Base-by-base conservation (phyloP, 64 coral and sea anemone species). In the Cladopsammia gracilis region DNA sequence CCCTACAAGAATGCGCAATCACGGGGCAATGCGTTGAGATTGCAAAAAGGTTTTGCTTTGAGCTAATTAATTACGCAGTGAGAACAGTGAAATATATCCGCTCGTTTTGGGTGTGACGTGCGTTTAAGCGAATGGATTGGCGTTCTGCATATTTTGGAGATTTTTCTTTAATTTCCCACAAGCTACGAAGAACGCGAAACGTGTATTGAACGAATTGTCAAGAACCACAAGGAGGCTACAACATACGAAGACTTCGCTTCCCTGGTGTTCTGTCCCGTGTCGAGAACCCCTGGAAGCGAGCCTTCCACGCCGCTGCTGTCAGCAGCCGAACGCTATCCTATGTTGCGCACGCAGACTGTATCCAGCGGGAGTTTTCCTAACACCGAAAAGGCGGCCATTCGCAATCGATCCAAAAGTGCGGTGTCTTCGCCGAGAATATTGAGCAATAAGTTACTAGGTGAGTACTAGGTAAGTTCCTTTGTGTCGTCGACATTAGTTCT, bases 141-240 rank as follows among this genome's bases (percentile, higher is more conserved):
- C 34, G 34, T 34, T 3, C 46, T 46, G 19, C 8, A 49, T 64
- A 2, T 57, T 42, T 79, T 54, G 4, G 51, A 48, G 10, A 52
- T 71, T 69, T 20, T 73, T 44, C 91, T 91, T 93, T 97, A 61
- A 93, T 59, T 15, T 3, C 16, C 9, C 7, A 7, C 47, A 52
- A 98, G 97, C 88, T 98, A 88, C 72, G 97, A 98, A 88, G 97
- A 98, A 25, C 83, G 97, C 69, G 87, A 87, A 2, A 83, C 86
- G 3, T 93, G 94, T 62, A 98, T 98, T 69, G 89, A 93, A 25
- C 86, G 82, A 54, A 96, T 98, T 60, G 97, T 98, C 1, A 82
- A 95, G 19, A 86, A 91, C 18, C 97, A 94, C 64, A 98, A 98
- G 54, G 89, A 98, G 16, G 67, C 76, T 20, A 91, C 97, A 22